Evolutionary conservation across 2,888 invertebrate species (phyloP).

Genomic region (Lysandra bellargus): DNA sequence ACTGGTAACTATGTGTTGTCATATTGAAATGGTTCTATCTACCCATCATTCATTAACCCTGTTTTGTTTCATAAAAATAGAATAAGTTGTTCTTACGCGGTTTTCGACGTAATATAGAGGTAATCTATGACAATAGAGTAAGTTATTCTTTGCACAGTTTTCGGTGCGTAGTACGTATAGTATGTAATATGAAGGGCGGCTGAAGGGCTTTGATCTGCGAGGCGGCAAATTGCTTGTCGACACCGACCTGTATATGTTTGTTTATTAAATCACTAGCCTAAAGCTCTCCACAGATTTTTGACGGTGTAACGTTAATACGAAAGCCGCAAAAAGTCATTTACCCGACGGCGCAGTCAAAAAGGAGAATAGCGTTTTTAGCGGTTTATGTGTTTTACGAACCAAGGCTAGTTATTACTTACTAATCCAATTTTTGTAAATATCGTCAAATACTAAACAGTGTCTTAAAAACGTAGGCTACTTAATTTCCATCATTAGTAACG

Average conservation of each 20-base stretch:
- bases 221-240: constrained; percentile 67
- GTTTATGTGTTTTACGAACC: no score
- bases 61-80: no score
- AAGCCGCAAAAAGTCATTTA: not conserved
- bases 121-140: not conserved
- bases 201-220: constrained; percentile 65
- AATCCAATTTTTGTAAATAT: no score
- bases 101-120: not conserved
- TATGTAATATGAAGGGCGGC: constrained; percentile 5
- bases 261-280: constrained; percentile 30
- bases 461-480: no score
- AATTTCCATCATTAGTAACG: no score
- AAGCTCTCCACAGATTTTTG: not conserved
- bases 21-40: no score
- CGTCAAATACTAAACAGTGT: no score
- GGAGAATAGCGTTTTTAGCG: not conserved
- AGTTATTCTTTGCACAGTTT: not conserved
- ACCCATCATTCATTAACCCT: no score
- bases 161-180: not conserved
- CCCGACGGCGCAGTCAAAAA: not conserved
- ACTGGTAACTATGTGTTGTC: no score
- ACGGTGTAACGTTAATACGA: not conserved
- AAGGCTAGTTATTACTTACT: no score
- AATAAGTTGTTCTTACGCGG: not conserved
- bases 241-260: constrained; percentile 43